These are phyloP conservation scores for Trachemys scripta DNA, from an alignment of 2,113 vertebrate genomes.

Conservation along the genomic window DNA sequence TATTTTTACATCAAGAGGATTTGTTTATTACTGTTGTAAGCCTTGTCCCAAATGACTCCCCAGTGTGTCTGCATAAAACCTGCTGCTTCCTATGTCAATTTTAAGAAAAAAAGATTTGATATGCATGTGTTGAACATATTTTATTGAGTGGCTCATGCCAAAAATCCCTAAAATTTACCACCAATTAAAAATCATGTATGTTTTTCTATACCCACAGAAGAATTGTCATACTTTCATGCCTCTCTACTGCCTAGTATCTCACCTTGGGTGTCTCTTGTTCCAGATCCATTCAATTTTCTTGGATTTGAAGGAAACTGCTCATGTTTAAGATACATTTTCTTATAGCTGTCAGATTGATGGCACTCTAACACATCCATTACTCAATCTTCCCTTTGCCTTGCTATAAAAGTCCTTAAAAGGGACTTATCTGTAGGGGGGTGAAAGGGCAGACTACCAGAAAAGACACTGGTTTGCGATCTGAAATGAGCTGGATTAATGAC, in stretches of 20 bases:
- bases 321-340: background rate
- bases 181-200: background rate
- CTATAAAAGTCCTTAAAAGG: background rate
- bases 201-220: background rate
- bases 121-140: slow-evolving; percentile 31
- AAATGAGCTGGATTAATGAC: background rate
- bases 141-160: slow-evolving; percentile 34
- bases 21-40: slow-evolving; percentile 35
- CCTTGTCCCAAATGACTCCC: background rate
- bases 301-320: background rate
- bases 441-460: background rate
- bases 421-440: background rate
- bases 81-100: slow-evolving; percentile 21
- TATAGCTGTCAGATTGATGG: background rate
- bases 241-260: background rate
- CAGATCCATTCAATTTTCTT: background rate
- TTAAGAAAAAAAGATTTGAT: slow-evolving; percentile 37
- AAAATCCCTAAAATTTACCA: slow-evolving; percentile 21
- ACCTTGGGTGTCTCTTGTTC: slow-evolving; percentile 20
- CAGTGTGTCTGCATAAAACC: background rate
- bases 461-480: background rate
- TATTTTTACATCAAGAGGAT: background rate
- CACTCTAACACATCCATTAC: background rate
- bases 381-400: background rate
- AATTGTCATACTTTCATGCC: slow-evolving; percentile 52